phyloP scores from a whole-genome alignment of 2,797 vertebrate species.

The Syncerus caffer region DNA sequence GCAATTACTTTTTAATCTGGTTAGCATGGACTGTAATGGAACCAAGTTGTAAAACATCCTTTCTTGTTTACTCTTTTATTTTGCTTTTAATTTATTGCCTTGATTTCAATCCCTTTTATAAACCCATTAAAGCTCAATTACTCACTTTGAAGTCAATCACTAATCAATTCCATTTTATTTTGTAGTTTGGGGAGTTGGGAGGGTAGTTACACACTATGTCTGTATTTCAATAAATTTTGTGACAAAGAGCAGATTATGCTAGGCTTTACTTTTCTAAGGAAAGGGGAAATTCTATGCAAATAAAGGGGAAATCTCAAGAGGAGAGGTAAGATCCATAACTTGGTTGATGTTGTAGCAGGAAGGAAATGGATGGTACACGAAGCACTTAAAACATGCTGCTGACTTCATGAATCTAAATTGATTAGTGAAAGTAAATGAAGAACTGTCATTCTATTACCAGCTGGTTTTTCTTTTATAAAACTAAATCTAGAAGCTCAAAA shows the following conservation, averaged over 20 bases:
- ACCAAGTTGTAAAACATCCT: constrained; percentile 83
- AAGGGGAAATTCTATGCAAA: not conserved
- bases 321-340: not conserved
- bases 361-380: not conserved
- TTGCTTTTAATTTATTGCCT: constrained; percentile 82
- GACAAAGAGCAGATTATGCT: constrained; percentile 36
- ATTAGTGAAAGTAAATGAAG: constrained; percentile 25
- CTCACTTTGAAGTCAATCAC: constrained; percentile 83
- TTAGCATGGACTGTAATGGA: constrained; percentile 83
- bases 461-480: not conserved
- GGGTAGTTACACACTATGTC: constrained; percentile 19
- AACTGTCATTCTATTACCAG: not conserved
- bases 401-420: not conserved
- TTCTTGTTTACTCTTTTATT: constrained; percentile 83
- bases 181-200: constrained; percentile 60
- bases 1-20: constrained; percentile 84
- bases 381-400: not conserved
- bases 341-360: not conserved
- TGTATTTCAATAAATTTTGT: constrained; percentile 57
- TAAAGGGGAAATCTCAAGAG: not conserved
- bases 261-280: not conserved
- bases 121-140: constrained; percentile 82
- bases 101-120: constrained; percentile 83
- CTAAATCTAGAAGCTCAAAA: not conserved
- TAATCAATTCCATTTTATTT: constrained; percentile 83